Conservation (phyloP, 2,888 invertebrate genomes). For the Unio pictorum region DNA sequence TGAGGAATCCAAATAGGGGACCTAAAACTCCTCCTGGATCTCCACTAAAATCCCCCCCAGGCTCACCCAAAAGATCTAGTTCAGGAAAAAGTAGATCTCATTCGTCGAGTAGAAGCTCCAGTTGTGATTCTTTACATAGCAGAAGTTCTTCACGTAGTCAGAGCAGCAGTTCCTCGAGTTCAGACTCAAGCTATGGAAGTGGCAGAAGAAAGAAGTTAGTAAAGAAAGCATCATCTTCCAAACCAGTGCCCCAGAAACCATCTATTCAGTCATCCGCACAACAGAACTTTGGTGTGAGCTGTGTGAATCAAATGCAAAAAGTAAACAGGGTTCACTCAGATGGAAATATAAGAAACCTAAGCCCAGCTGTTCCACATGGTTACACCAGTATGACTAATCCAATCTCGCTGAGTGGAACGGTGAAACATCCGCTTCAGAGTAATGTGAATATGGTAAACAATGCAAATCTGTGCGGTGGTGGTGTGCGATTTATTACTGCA, state of each 20-base stretch:
- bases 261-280: too few species aligned
- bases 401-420: too few species aligned
- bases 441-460: slow-evolving; percentile 20
- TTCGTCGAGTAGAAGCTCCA: slow-evolving; percentile 12
- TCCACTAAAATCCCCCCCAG: slow-evolving; percentile 37
- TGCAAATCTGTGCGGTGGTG: slow-evolving; percentile 11
- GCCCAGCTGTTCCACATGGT: too few species aligned
- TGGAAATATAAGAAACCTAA: too few species aligned
- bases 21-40: slow-evolving; percentile 27
- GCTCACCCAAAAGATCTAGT: slow-evolving; percentile 18
- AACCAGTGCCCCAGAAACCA: too few species aligned
- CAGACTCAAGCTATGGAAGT: slow-evolving; percentile 30
- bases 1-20: slow-evolving; percentile 8
- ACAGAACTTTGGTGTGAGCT: too few species aligned
- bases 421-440: slow-evolving; percentile 6
- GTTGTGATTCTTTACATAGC: slow-evolving; percentile 26
- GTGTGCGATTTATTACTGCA: slow-evolving; percentile 1
- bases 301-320: too few species aligned
- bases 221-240: neutral
- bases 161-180: slow-evolving; percentile 39
- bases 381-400: too few species aligned
- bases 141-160: slow-evolving; percentile 35
- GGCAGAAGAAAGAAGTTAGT: slow-evolving; percentile 18
- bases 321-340: too few species aligned
- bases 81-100: neutral